Conservation (phyloP, 2,113 vertebrate species). For the Hippoglossus stenolepis region DNA sequence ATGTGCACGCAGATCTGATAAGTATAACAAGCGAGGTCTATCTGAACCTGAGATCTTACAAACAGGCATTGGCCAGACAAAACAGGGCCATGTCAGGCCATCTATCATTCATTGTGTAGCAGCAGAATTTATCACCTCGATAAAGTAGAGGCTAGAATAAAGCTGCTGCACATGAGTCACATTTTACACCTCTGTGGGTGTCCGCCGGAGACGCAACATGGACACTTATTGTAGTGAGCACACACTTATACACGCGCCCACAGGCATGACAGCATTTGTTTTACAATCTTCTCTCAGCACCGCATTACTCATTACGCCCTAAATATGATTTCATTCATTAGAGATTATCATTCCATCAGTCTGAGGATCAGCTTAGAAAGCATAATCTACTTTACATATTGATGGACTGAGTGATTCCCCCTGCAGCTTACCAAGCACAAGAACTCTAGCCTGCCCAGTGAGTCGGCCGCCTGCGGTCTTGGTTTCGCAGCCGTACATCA, state of each 20-base stretch:
- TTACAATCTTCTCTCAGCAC: slow-evolving; percentile 20
- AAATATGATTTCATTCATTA: background rate
- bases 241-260: background rate
- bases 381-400: background rate
- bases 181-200: slow-evolving; percentile 61
- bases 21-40: slow-evolving; percentile 13
- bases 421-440: slow-evolving; percentile 87
- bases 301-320: slow-evolving; percentile 4
- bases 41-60: slow-evolving; percentile 50
- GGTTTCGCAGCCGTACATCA: slow-evolving; percentile 89
- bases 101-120: slow-evolving; percentile 30
- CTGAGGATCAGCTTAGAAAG: slow-evolving; percentile 8
- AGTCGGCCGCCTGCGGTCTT: slow-evolving; percentile 86
- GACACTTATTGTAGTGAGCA: slow-evolving; percentile 34
- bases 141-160: slow-evolving; percentile 28
- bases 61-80: slow-evolving; percentile 49
- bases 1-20: slow-evolving; percentile 14
- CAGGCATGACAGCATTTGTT: slow-evolving; percentile 5
- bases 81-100: slow-evolving; percentile 29
- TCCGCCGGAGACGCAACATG: slow-evolving; percentile 32
- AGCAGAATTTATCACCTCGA: slow-evolving; percentile 40
- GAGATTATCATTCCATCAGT: slow-evolving; percentile 4
- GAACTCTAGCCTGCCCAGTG: slow-evolving; percentile 86
- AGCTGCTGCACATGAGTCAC: slow-evolving; percentile 40
- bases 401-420: background rate